Base-by-base conservation (phyloP, 2,888 invertebrate genomes). In the Xanthostigma xanthostigma region DNA sequence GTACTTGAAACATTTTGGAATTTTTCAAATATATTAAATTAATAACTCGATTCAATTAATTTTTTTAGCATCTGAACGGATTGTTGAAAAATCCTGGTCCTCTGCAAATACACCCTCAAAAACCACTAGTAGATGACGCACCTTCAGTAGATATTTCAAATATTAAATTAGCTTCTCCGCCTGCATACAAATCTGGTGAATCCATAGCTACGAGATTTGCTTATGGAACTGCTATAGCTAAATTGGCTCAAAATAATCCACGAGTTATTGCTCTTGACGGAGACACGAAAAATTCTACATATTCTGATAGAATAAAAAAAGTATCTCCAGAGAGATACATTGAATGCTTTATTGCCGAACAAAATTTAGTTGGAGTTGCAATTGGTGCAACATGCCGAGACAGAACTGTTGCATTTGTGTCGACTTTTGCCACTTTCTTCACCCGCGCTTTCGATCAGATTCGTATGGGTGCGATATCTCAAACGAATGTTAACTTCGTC, bases 271-370 rank as follows among this genome's bases (percentile, higher is more conserved):
- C 93, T 45, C 67, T 98, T 58, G 97, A 98, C 65, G 97, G 93
- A 27, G 98, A 98, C 67, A 96, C 95, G 56, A 98, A 97, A 71
- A 98, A 99, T 70, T 98, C 97, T 0, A 99, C 98, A 0, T 99
- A 81, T 71, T 87, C 97, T 12, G 92, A 93, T 59, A 93, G 89
- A 63, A 78, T 97, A 54, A 86, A 85, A 65, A 79, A 84, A 57
- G 81, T 70, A 34, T 72, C 73, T 58, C 75, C 82, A 2, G 72
- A 73, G 46, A 81, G 90, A 55, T 95, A 88, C 70, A 81, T 98
- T 57, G 98, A 98, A 70, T 96, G 98, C 66, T 99, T 88, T 73
- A 99, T 99, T 62, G 98, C 98, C 50, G 98, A 99, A 65, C 98
- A 99, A 74, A 97, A 95, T 73, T 71, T 96, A 63, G 93, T 92